Conservation (phyloP, 2,888 invertebrate species). For the Xylocampa areola region DNA sequence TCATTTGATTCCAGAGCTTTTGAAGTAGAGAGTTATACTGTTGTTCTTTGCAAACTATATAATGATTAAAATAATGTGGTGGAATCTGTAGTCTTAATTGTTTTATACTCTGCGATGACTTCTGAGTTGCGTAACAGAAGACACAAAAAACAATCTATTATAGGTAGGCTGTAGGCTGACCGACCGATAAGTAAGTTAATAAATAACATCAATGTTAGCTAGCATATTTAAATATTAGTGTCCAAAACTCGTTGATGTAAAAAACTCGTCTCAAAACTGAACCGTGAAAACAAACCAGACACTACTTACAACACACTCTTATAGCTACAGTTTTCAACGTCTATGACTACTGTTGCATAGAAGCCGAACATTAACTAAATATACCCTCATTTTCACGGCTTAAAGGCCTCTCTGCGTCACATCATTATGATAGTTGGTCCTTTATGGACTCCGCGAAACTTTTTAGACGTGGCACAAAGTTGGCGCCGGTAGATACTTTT, state of each 20-base stretch:
- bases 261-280: constrained; percentile 4
- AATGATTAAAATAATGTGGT: too few relatives aligned
- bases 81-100: too few relatives aligned
- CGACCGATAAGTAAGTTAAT: too few relatives aligned
- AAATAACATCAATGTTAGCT: too few relatives aligned
- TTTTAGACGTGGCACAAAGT: constrained; percentile 67
- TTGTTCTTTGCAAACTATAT: too few relatives aligned
- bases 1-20: constrained; percentile 4
- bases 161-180: too few relatives aligned
- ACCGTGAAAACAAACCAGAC: constrained; percentile 18
- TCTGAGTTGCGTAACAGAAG: too few relatives aligned
- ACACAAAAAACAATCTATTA: too few relatives aligned
- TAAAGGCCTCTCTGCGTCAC: constrained; percentile 67
- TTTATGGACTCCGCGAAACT: constrained; percentile 68
- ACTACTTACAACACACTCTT: constrained; percentile 27
- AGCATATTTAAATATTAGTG: background rate
- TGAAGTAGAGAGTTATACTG: too few relatives aligned
- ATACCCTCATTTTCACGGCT: constrained; percentile 57
- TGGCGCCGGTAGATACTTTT: constrained; percentile 67
- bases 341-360: constrained; percentile 35
- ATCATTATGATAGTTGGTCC: constrained; percentile 71
- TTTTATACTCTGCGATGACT: too few relatives aligned
- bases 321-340: constrained; percentile 44
- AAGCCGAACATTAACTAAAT: constrained; percentile 46
- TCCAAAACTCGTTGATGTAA: background rate